Evolutionary conservation across 1,140 invertebrate species (phyloP).

Genomic region (Drosophila tropicalis): DNA sequence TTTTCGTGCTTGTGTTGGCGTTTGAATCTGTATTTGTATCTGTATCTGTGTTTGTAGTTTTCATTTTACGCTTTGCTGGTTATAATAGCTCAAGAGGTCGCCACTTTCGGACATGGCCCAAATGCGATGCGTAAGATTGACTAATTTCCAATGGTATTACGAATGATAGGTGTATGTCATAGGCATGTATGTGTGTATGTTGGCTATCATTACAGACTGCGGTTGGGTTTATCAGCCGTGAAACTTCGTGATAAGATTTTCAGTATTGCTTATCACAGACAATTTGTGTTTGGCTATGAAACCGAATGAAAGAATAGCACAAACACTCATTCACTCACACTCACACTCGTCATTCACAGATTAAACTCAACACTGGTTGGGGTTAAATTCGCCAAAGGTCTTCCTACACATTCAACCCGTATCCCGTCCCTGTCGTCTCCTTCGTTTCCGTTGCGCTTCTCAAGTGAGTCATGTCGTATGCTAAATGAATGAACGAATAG

Average conservation of each 20-base stretch:
- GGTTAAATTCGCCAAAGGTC: neutral
- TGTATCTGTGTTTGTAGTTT: constrained; percentile 54
- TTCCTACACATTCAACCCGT: neutral
- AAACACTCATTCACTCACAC: constrained; percentile 6
- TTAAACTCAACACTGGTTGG: neutral
- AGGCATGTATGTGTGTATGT: neutral
- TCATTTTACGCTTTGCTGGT: constrained; percentile 70
- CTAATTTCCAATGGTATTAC: constrained; percentile 33
- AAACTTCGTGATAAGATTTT: constrained; percentile 29
- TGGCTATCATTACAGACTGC: constrained; percentile 18
- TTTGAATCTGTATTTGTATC: constrained; percentile 50
- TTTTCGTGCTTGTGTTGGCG: constrained; percentile 37
- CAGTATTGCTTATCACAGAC: constrained; percentile 38
- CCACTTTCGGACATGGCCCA: constrained; percentile 58
- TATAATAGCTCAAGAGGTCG: constrained; percentile 63
- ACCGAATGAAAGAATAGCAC: constrained; percentile 1
- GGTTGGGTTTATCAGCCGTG: constrained; percentile 43
- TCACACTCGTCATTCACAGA: constrained; percentile 2
- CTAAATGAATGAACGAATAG: constrained; percentile 51
- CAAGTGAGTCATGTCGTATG: constrained; percentile 67
- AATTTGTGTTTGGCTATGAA: constrained; percentile 25
- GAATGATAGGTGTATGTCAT: neutral
- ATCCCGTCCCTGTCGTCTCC: constrained; percentile 21
- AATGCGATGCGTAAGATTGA: constrained; percentile 65
- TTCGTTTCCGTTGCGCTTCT: constrained; percentile 51